These are phyloP conservation scores for Capitella teleta DNA, from an alignment of 1,140 invertebrate genomes.

Conservation along the genomic window DNA sequence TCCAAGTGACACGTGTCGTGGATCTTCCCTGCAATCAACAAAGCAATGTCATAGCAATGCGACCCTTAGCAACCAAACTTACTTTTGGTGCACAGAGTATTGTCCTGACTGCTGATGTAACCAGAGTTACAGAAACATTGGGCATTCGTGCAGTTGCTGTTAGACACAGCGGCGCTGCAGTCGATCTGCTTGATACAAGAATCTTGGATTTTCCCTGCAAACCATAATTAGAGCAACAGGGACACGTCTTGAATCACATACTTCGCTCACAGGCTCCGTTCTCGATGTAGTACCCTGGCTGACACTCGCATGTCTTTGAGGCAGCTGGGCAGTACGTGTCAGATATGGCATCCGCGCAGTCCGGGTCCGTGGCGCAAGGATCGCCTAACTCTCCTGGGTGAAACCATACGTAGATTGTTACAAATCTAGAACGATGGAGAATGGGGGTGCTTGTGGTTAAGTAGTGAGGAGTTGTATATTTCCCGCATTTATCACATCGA, in stretches of 20 bases:
- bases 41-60: too few relatives aligned
- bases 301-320: slow-evolving; percentile 12
- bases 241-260: too few relatives aligned
- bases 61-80: too few relatives aligned
- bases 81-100: slow-evolving; percentile 9
- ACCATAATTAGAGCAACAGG: too few relatives aligned
- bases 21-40: too few relatives aligned
- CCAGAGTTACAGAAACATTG: slow-evolving; percentile 12
- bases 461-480: too few relatives aligned
- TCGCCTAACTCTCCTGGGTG: too few relatives aligned
- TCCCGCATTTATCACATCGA: too few relatives aligned
- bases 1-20: slow-evolving; percentile 12
- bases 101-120: neutral
- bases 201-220: slow-evolving; percentile 13
- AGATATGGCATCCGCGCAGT: slow-evolving; percentile 14
- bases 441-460: too few relatives aligned
- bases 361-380: neutral
- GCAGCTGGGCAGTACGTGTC: slow-evolving; percentile 13
- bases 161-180: slow-evolving; percentile 14
- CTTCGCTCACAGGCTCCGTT: neutral
- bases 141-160: slow-evolving; percentile 15
- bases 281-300: slow-evolving; percentile 7
- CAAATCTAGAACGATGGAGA: too few relatives aligned
- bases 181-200: slow-evolving; percentile 14
- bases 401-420: too few relatives aligned